Conservation (phyloP, 2,888 invertebrate genomes). For the Macaria notata region DNA sequence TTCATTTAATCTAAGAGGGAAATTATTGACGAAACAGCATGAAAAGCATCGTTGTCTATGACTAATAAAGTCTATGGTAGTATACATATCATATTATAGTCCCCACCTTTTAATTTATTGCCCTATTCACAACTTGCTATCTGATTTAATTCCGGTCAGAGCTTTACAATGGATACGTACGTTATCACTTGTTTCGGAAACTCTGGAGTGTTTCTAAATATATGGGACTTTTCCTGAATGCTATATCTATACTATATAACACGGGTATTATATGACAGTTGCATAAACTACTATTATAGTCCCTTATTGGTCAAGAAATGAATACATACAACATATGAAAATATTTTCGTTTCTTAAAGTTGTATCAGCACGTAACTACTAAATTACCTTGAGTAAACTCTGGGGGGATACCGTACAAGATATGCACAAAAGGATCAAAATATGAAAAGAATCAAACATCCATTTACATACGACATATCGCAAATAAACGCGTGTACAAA, state of each 20-base stretch:
- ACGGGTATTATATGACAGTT: too few relatives aligned
- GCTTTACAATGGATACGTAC: conserved; percentile 7
- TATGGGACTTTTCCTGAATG: conserved; percentile 16
- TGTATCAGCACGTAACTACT: too few relatives aligned
- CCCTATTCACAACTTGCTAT: conserved; percentile 22
- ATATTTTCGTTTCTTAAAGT: background rate
- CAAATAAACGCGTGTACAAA: conserved; percentile 8
- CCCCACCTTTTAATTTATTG: conserved; percentile 37
- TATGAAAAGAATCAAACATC: conserved; percentile 4
- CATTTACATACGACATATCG: background rate
- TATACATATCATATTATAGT: background rate
- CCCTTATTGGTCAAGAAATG: too few relatives aligned
- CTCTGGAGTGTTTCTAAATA: conserved; percentile 20
- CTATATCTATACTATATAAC: too few relatives aligned
- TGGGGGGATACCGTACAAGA: too few relatives aligned
- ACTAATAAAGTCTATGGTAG: too few relatives aligned
- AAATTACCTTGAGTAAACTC: too few relatives aligned
- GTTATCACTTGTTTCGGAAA: conserved; percentile 23
- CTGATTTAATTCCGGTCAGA: conserved; percentile 6
- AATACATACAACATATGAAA: background rate
- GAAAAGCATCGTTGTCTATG: too few relatives aligned
- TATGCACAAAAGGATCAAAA: background rate
- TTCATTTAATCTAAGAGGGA: too few relatives aligned
- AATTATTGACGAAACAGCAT: too few relatives aligned
- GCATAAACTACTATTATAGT: too few relatives aligned